Evolutionary conservation across 2,797 vertebrate species (phyloP).

Genomic region (Meda fulgida): DNA sequence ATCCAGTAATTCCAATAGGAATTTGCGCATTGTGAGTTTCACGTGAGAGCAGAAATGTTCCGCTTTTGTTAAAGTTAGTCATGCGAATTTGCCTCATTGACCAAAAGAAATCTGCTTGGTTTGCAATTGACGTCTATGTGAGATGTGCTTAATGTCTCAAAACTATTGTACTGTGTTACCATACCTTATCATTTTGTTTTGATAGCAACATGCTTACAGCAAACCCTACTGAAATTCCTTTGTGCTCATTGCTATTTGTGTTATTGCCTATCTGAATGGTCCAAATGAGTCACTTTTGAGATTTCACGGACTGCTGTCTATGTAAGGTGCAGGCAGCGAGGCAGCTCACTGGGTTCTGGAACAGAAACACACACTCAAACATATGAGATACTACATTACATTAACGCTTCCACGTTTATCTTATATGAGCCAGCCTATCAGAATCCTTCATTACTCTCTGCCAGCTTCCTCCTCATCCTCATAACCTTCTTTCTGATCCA

Average conservation of each 20-base stretch:
- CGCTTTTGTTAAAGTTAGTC: neutral
- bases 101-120: neutral
- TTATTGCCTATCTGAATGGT: neutral
- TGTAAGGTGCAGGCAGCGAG: slow-evolving; percentile 1
- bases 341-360: slow-evolving; percentile 2
- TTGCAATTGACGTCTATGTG: neutral
- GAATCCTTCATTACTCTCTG: slow-evolving; percentile 17
- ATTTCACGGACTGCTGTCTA: neutral
- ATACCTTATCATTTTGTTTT: neutral
- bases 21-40: neutral
- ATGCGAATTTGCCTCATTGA: neutral
- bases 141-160: neutral
- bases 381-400: slow-evolving; percentile 6
- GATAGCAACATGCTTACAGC: neutral
- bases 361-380: slow-evolving; percentile 32
- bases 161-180: neutral
- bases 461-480: slow-evolving; percentile 28
- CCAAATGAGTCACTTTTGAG: neutral
- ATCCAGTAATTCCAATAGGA: neutral
- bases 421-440: slow-evolving; percentile 27
- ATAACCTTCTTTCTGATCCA: slow-evolving; percentile 17
- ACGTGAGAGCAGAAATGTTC: neutral
- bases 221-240: neutral
- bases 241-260: neutral
- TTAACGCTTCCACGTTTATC: slow-evolving; percentile 17